These are phyloP conservation scores for Eupithecia abbreviata DNA, from an alignment of 2,888 invertebrate genomes.

Conservation along the genomic window DNA sequence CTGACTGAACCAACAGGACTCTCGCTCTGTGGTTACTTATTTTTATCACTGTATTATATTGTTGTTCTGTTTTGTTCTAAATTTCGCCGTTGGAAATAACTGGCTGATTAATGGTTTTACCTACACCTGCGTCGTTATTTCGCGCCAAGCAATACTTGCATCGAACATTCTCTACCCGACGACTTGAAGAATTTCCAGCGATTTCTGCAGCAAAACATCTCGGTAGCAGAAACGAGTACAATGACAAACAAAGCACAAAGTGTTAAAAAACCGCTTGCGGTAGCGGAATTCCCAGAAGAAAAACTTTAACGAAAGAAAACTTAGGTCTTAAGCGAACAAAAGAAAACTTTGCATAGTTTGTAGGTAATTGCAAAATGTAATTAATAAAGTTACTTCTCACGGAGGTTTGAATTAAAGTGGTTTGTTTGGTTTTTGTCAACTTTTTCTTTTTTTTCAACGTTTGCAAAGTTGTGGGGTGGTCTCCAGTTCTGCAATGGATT, in stretches of 20 bases:
- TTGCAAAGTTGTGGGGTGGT: neutral
- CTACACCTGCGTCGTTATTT: neutral
- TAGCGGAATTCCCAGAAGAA: slow-evolving; percentile 5
- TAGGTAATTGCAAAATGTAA: neutral
- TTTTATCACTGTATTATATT: too few relatives aligned
- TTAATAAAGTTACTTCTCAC: neutral
- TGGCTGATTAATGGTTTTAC: neutral
- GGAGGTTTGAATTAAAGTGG: neutral
- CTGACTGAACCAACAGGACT: too few relatives aligned
- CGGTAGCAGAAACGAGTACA: slow-evolving; percentile 17
- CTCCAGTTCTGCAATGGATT: neutral
- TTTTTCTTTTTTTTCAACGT: neutral
- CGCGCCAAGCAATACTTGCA: neutral
- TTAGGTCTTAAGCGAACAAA: slow-evolving; percentile 7
- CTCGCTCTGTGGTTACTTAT: too few relatives aligned
- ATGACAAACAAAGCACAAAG: slow-evolving; percentile 16
- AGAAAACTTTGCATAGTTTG: neutral
- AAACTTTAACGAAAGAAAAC: slow-evolving; percentile 12
- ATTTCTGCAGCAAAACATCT: slow-evolving; percentile 31
- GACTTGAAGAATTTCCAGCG: slow-evolving; percentile 37
- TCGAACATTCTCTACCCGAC: slow-evolving; percentile 16
- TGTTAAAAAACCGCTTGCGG: slow-evolving; percentile 5
- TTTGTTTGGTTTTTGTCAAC: neutral
- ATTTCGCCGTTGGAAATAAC: neutral
- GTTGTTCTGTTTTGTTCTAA: too few relatives aligned